Base-by-base conservation (phyloP, 2,888 invertebrate genomes). In the Cataglyphis cursor region DNA sequence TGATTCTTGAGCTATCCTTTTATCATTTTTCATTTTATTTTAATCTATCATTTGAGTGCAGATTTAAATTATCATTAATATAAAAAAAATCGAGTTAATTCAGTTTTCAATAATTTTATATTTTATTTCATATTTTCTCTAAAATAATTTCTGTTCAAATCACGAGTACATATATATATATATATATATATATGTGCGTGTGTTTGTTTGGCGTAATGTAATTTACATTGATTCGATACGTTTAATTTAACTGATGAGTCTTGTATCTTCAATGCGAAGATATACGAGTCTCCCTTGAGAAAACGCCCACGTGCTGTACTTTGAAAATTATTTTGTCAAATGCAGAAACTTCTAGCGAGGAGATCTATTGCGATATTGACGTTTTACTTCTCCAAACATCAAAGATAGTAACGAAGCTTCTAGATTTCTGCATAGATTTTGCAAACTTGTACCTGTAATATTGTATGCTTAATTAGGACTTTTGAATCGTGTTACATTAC, bases 301-400 rank as follows among this genome's bases (percentile, higher is more conserved):
- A 78, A 78, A 18, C 59, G 72, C 44, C 59, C 76, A 66, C 57
- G 44, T 57, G 66, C 68, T 35, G 12, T 44, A 44, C 57, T 59
- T 59, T 24, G 59, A 78, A 44, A 80, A 80, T 80, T 70, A 80
- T 80, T 80, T 80, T 80, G 72, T 80, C 72, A 80, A 59, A 80
- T 59, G n/a, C n/a, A 18, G 59, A 70, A 70, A 70, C 59, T 70
- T 72, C n/a, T 12, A 12, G 76, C 24, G 57, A 15, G 15, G 24
- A 78, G 59, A 80, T 80, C 44, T 72, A 44, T 78, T 44, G 59
- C 59, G 78, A 80, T 80, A 80, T 80, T 80, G 78, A 80, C 72
- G 72, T 80, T 80, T 80, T 70, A 44, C 44, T 80, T 72, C 78
- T 80, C 41, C 59, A 44, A 66, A 76, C 24, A 54, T 66, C 68